Conservation (phyloP, 1,140 invertebrate species). For the Pectinophora gossypiella region DNA sequence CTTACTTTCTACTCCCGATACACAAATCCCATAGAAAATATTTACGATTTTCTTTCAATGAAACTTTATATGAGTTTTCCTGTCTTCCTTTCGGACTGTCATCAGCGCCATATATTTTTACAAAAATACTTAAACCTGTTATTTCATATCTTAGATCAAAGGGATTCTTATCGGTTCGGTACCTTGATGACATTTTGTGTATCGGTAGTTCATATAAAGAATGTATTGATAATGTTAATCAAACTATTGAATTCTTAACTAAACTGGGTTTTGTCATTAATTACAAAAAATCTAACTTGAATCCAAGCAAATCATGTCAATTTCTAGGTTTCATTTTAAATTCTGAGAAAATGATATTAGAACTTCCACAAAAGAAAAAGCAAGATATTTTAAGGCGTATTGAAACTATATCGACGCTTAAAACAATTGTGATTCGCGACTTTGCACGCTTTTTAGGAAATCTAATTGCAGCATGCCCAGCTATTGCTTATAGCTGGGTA, state of each 20-base stretch:
- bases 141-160: constrained; percentile 1
- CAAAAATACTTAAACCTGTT: too few relatives aligned
- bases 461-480: constrained; percentile 5
- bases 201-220: constrained; percentile 2
- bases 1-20: too few relatives aligned
- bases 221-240: constrained; percentile 7
- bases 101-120: too few relatives aligned
- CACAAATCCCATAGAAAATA: too few relatives aligned
- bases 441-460: constrained; percentile 1
- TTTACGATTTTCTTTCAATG: too few relatives aligned
- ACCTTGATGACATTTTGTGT: constrained; percentile 12
- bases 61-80: too few relatives aligned
- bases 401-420: background rate
- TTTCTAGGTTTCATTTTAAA: constrained; percentile 6
- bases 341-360: background rate
- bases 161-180: constrained; percentile 5
- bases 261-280: constrained; percentile 15
- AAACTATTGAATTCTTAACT: constrained; percentile 5
- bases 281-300: constrained; percentile 7
- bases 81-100: too few relatives aligned
- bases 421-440: constrained; percentile 3
- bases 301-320: background rate
- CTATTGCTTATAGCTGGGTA: constrained; percentile 5
- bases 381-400: background rate
- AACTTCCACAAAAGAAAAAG: constrained; percentile 5